phyloP scores from a whole-genome alignment of 2,113 vertebrate species.

The Girardinichthys multiradiatus region DNA sequence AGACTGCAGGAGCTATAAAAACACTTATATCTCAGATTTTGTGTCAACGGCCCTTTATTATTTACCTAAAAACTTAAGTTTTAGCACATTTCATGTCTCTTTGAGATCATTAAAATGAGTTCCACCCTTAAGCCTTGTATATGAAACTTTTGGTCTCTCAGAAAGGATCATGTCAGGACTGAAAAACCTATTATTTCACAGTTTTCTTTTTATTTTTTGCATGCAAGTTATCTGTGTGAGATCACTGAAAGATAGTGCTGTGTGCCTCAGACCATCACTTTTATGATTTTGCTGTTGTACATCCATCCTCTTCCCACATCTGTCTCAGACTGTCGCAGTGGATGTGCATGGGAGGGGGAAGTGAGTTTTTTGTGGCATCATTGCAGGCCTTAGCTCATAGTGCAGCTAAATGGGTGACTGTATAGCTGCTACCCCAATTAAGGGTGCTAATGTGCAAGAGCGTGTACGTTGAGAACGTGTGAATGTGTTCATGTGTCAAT shows the following conservation, averaged over 20 bases:
- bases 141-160: neutral
- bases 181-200: neutral
- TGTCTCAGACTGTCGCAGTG: conserved; percentile 72
- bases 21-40: neutral
- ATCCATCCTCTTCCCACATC: conserved; percentile 55
- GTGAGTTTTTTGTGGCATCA: conserved; percentile 54
- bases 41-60: neutral
- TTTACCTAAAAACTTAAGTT: neutral
- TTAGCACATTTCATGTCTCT: neutral
- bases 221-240: conserved; percentile 18
- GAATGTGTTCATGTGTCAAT: conserved; percentile 30
- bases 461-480: conserved; percentile 48
- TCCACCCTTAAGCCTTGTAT: neutral
- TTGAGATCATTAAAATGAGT: neutral
- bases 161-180: neutral
- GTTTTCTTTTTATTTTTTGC: neutral
- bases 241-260: conserved; percentile 17
- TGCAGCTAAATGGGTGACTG: conserved; percentile 70
- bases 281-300: conserved; percentile 58
- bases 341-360: conserved; percentile 65
- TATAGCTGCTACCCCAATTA: conserved; percentile 70
- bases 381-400: conserved; percentile 67
- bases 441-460: conserved; percentile 69
- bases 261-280: conserved; percentile 28
- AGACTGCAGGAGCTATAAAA: neutral